Conservation (phyloP, 2,888 invertebrate genomes). For the Lypha dubia region DNA sequence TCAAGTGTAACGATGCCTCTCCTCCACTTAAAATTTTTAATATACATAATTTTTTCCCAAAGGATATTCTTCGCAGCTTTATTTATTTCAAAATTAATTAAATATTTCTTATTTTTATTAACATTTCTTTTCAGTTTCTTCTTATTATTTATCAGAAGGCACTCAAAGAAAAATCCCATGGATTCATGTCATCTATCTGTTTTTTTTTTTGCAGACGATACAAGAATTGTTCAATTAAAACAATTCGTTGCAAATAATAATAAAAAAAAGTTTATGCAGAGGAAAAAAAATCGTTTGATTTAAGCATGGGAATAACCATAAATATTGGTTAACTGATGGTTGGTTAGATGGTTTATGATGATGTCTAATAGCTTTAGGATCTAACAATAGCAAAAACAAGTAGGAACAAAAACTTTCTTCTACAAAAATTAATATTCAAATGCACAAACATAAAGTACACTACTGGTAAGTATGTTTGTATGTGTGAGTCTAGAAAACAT, state of each 20-base stretch:
- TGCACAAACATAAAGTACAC: not conserved
- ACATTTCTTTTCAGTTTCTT: not conserved
- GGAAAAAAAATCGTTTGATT: not conserved
- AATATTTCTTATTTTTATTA: slow-evolving; percentile 39
- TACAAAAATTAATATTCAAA: not conserved
- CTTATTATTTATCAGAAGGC: not conserved
- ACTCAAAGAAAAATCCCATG: not conserved
- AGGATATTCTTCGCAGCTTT: not conserved
- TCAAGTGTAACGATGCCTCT: too few relatives aligned
- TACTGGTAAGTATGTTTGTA: not conserved
- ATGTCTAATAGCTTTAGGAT: slow-evolving; percentile 30
- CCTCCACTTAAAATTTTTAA: too few relatives aligned
- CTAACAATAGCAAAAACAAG: not conserved
- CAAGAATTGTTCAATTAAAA: slow-evolving; percentile 70
- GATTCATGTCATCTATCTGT: not conserved
- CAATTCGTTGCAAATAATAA: slow-evolving; percentile 40
- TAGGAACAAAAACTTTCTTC: slow-evolving; percentile 3
- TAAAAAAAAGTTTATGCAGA: slow-evolving; percentile 8
- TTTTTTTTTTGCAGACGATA: slow-evolving; percentile 45
- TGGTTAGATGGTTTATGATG: slow-evolving; percentile 30
- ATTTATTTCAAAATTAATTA: slow-evolving; percentile 63
- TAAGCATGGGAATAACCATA: slow-evolving; percentile 2
- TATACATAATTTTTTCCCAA: not conserved
- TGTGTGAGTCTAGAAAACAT: not conserved
- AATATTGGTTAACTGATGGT: slow-evolving; percentile 41